Conservation (phyloP, 2,797 vertebrate species). For the Mallotus villosus region DNA sequence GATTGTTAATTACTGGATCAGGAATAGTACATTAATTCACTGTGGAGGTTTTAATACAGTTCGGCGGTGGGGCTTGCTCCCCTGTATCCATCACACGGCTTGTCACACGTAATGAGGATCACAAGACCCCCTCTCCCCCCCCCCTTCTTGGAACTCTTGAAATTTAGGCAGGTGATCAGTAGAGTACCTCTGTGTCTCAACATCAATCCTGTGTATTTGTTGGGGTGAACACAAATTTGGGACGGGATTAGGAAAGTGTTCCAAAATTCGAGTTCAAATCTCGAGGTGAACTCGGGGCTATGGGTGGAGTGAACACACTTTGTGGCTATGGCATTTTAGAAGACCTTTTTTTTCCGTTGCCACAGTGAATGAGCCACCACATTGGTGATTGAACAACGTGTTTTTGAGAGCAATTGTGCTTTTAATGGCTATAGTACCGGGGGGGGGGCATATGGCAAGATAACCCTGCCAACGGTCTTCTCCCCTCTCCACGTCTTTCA, state of each 20-base stretch:
- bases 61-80: slow-evolving; percentile 56
- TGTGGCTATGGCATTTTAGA: too few species aligned
- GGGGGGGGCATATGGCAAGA: slow-evolving; percentile 28
- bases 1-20: slow-evolving; percentile 75
- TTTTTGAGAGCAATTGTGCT: not conserved
- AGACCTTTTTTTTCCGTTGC: too few species aligned
- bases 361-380: too few species aligned
- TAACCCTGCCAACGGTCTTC: slow-evolving; percentile 13
- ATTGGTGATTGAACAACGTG: too few species aligned
- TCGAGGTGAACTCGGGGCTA: too few species aligned
- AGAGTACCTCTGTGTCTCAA: too few species aligned
- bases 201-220: too few species aligned
- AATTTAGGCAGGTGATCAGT: too few species aligned
- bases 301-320: too few species aligned
- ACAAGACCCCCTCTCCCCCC: slow-evolving; percentile 48
- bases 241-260: too few species aligned
- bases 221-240: too few species aligned
- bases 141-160: slow-evolving; percentile 10
- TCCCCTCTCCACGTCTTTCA: slow-evolving; percentile 24
- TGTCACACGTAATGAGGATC: slow-evolving; percentile 71
- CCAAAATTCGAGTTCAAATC: too few species aligned
- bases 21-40: slow-evolving; percentile 71
- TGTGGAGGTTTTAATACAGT: slow-evolving; percentile 66
- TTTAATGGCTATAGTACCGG: not conserved
- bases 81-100: slow-evolving; percentile 68